Conservation (phyloP, 1,140 invertebrate genomes). For the Caenorhabditis brenneri region DNA sequence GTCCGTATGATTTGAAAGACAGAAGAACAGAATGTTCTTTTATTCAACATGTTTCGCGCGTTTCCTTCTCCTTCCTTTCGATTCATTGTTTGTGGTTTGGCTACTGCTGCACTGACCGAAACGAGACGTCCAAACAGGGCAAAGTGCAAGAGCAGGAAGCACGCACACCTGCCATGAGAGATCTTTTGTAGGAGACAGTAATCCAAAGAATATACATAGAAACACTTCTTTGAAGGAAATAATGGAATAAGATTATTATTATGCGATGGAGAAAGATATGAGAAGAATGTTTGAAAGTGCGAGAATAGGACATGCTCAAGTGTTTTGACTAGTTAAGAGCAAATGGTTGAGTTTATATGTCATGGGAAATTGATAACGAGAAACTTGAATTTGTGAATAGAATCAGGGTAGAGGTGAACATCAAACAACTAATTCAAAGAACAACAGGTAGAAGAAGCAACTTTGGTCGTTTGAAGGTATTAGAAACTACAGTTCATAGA, state of each 20-base stretch:
- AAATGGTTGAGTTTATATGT: background rate
- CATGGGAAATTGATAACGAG: background rate
- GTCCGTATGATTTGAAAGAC: slow-evolving; percentile 32
- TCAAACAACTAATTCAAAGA: too few species aligned
- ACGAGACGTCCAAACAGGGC: slow-evolving; percentile 15
- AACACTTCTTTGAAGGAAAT: background rate
- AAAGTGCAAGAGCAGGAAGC: background rate
- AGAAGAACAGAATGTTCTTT: background rate
- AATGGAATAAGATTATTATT: background rate
- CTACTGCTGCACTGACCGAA: slow-evolving; percentile 33
- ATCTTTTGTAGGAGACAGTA: background rate
- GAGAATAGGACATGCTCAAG: background rate
- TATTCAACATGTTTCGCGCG: slow-evolving; percentile 17
- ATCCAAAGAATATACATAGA: slow-evolving; percentile 1
- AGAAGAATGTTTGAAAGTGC: background rate
- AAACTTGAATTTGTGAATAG: background rate
- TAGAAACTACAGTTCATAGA: too few species aligned
- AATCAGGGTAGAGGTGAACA: too few species aligned
- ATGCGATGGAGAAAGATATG: background rate
- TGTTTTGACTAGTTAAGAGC: background rate
- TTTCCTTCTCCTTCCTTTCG: background rate
- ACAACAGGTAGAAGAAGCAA: too few species aligned
- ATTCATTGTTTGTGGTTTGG: slow-evolving; percentile 35
- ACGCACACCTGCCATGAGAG: background rate
- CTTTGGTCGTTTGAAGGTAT: too few species aligned